phyloP scores from a whole-genome alignment of 2,888 invertebrate genomes.

The Protophormia terraenovae region DNA sequence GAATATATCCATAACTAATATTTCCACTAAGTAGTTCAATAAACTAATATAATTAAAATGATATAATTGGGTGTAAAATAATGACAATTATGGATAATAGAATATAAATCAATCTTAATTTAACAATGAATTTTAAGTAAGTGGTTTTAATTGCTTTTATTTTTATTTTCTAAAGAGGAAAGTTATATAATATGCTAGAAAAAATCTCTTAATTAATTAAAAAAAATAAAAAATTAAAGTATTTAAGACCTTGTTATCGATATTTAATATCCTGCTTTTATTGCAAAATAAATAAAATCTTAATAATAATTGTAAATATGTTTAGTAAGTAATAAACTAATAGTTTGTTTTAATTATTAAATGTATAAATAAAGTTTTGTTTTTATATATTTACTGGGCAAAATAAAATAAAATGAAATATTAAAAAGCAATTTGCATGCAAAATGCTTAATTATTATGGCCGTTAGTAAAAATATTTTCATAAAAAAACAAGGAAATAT shows the following conservation, averaged over 20 bases:
- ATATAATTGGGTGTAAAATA: slow-evolving; percentile 18
- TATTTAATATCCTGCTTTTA: slow-evolving; percentile 33
- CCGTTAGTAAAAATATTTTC: slow-evolving; percentile 21
- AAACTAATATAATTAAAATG: neutral
- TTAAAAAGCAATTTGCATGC: slow-evolving; percentile 57
- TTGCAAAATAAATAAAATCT: neutral
- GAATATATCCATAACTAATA: no score
- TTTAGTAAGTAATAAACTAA: neutral
- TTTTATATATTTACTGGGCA: no score
- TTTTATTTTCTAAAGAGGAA: no score
- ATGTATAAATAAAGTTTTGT: neutral
- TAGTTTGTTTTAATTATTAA: neutral
- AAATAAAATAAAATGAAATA: neutral
- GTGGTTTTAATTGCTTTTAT: slow-evolving; percentile 10
- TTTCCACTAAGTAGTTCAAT: no score
- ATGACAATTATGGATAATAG: slow-evolving; percentile 15
- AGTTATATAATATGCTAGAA: no score
- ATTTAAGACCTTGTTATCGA: slow-evolving; percentile 8
- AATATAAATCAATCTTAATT: neutral
- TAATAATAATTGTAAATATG: neutral
- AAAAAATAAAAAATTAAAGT: no score
- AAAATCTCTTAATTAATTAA: no score
- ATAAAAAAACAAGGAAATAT: slow-evolving; percentile 32
- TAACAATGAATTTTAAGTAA: neutral
- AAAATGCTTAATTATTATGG: slow-evolving; percentile 51